Evolutionary conservation across 2,113 vertebrate species (phyloP).

Genomic region (Pithys albifrons): DNA sequence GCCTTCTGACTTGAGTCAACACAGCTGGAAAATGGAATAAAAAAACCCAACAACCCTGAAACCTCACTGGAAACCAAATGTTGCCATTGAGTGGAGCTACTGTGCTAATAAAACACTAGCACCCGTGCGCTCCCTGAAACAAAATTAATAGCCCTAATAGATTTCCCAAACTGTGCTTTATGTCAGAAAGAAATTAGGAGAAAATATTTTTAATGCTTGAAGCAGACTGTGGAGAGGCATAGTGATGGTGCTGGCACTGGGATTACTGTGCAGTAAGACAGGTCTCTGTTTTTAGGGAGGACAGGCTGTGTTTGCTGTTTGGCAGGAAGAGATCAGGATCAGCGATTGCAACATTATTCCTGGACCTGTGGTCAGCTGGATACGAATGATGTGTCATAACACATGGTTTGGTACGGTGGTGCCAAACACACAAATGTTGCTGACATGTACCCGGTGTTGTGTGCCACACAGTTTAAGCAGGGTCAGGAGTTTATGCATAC

Average conservation of each 20-base stretch:
- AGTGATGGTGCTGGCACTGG: neutral
- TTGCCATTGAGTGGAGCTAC: conserved; percentile 52
- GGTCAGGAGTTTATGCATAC: conserved; percentile 24
- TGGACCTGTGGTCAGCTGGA: neutral
- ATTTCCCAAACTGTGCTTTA: conserved; percentile 9
- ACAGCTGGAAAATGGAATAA: conserved; percentile 54
- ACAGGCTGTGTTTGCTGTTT: neutral
- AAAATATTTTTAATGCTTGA: neutral
- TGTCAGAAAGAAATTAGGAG: neutral
- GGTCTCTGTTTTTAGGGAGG: conserved; percentile 4
- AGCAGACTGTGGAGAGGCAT: neutral
- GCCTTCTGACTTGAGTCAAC: conserved; percentile 51
- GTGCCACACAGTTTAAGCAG: neutral
- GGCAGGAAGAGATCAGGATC: conserved; percentile 1
- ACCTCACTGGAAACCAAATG: conserved; percentile 51
- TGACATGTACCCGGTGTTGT: neutral
- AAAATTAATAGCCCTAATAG: conserved; percentile 23
- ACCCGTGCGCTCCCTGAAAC: neutral
- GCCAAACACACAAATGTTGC: neutral
- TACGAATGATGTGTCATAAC: neutral
- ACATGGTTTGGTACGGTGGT: neutral
- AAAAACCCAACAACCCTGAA: neutral
- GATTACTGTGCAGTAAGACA: neutral
- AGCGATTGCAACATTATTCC: neutral
- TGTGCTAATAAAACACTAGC: conserved; percentile 43